Evolutionary conservation across 2,888 invertebrate genomes (phyloP).

Genomic region (Toxonevra muliebris): DNA sequence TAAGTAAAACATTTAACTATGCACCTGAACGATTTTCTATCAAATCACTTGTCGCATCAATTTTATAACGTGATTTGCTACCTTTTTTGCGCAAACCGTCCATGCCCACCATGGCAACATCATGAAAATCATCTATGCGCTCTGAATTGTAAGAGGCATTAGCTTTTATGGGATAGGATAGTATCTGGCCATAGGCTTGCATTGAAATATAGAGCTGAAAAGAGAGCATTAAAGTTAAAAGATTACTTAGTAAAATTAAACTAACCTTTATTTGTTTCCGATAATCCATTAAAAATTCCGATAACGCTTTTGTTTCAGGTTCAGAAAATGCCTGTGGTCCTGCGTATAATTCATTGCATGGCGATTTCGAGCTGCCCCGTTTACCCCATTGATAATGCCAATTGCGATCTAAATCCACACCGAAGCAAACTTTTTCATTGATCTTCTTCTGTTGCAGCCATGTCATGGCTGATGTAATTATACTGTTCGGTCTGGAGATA

Average conservation of each 20-base stretch:
- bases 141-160: constrained; percentile 58
- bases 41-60: constrained; percentile 62
- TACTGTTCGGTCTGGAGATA: constrained; percentile 48
- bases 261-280: constrained; percentile 71
- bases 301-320: constrained; percentile 76
- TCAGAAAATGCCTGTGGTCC: constrained; percentile 80
- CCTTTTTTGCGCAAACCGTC: constrained; percentile 59
- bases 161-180: constrained; percentile 69
- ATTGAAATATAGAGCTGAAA: constrained; percentile 70
- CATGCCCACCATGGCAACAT: constrained; percentile 62
- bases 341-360: constrained; percentile 79
- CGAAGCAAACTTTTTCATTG: constrained; percentile 68
- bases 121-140: constrained; percentile 60
- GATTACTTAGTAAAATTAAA: not conserved
- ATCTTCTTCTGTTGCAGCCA: constrained; percentile 59
- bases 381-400: constrained; percentile 80
- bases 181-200: constrained; percentile 76
- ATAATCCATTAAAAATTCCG: constrained; percentile 70
- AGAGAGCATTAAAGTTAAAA: constrained; percentile 16
- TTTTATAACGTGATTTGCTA: constrained; percentile 60
- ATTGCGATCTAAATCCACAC: constrained; percentile 82
- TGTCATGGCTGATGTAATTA: constrained; percentile 60
- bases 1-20: not conserved
- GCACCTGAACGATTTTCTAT: constrained; percentile 59
- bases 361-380: constrained; percentile 76